Percentiles rank a stretch among this genome's conserved stretches.
phyloP scores from a whole-genome alignment of 1,140 invertebrate species.

The Panulirus ornatus region DNA sequence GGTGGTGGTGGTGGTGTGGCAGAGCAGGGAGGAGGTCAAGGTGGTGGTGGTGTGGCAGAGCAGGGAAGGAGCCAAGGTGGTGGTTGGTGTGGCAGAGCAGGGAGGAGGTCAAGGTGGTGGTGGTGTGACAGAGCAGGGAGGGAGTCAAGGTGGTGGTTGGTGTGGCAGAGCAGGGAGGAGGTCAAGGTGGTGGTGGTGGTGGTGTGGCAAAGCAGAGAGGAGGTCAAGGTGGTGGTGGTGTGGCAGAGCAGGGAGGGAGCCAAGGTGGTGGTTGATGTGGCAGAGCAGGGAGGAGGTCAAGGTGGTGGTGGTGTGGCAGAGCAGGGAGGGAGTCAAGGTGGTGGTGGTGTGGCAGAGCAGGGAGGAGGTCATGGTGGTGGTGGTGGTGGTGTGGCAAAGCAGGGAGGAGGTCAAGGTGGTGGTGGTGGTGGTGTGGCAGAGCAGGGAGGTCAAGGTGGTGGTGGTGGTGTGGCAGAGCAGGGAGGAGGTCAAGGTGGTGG shows the following conservation, averaged over 20 bases:
- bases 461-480: not conserved
- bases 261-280: not conserved
- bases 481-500: not conserved
- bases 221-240: not conserved
- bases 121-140: not conserved
- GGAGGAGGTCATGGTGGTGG: not conserved
- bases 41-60: too few relatives aligned
- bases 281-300: not conserved
- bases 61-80: not conserved
- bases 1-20: not conserved
- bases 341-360: not conserved
- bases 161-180: not conserved
- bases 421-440: not conserved
- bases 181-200: not conserved
- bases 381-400: not conserved
- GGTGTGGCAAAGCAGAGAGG: not conserved
- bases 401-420: not conserved
- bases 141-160: not conserved
- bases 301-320: not conserved
- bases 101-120: not conserved
- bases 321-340: not conserved
- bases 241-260: not conserved
- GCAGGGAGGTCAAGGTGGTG: not conserved
- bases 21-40: not conserved
- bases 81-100: not conserved